Percentiles rank a stretch among this genome's conserved stretches.
phyloP scores from a whole-genome alignment of 2,888 invertebrate species.

The Imbricaverruca yamaguchii region DNA sequence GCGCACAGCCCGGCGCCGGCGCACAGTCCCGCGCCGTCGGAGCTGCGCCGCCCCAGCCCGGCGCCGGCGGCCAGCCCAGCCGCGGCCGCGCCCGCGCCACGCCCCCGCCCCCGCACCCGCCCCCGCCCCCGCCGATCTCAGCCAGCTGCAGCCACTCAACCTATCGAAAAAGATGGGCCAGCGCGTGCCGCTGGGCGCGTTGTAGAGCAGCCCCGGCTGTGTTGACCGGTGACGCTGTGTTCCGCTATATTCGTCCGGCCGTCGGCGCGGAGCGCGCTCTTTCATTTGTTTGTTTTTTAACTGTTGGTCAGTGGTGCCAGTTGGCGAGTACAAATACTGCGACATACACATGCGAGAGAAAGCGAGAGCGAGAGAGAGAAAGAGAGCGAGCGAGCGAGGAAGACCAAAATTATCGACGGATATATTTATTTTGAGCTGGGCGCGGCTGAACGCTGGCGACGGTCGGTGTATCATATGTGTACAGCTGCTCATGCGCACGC shows the following conservation, averaged over 20 bases:
- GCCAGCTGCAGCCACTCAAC: constrained; percentile 63
- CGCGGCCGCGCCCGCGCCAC: constrained; percentile 34
- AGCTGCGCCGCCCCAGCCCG: neutral
- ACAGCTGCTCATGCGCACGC: neutral
- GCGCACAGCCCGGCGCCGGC: constrained; percentile 41
- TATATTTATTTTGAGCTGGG: neutral
- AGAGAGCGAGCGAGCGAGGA: neutral
- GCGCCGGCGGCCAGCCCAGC: constrained; percentile 23
- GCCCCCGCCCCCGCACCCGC: constrained; percentile 43
- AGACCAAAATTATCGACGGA: neutral
- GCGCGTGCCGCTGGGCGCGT: neutral
- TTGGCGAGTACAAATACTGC: constrained; percentile 16
- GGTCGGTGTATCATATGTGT: neutral
- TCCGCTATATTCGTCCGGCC: neutral
- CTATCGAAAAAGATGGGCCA: constrained; percentile 74
- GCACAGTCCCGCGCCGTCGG: constrained; percentile 26
- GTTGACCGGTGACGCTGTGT: no score
- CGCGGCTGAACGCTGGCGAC: neutral
- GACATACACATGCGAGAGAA: neutral
- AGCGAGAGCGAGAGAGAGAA: neutral
- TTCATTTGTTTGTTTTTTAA: constrained; percentile 18
- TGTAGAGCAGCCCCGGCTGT: neutral
- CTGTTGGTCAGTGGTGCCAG: constrained; percentile 10
- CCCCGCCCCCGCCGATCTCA: constrained; percentile 64
- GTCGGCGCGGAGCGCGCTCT: neutral